Conservation (phyloP, 2,797 vertebrate species). For the Pseudopleuronectes americanus region DNA sequence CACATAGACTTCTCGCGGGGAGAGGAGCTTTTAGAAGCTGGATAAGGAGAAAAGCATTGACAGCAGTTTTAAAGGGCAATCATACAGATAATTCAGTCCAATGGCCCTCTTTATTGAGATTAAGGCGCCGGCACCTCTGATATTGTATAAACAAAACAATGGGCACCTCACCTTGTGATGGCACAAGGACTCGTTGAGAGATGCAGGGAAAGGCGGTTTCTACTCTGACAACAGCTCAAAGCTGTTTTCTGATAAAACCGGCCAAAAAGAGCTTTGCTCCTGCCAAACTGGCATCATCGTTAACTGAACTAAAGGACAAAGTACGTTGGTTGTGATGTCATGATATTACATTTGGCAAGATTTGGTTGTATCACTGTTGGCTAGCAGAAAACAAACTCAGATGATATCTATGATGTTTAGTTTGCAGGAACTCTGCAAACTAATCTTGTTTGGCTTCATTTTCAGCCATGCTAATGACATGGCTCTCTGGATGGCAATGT, state of each 20-base stretch:
- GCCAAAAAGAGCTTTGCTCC: slow-evolving; percentile 36
- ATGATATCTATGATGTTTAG: slow-evolving; percentile 12
- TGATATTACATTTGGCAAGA: slow-evolving; percentile 41
- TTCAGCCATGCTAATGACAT: slow-evolving; percentile 1
- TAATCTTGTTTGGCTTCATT: slow-evolving; percentile 21
- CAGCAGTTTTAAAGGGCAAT: slow-evolving; percentile 82
- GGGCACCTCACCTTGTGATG: slow-evolving; percentile 63
- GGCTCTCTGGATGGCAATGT: neutral
- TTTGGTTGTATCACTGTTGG: slow-evolving; percentile 29
- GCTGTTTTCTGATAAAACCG: slow-evolving; percentile 44
- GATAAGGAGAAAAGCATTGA: slow-evolving; percentile 80
- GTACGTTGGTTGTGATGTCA: slow-evolving; percentile 47
- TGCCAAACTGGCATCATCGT: slow-evolving; percentile 46
- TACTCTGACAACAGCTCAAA: slow-evolving; percentile 49
- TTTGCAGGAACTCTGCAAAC: slow-evolving; percentile 40
- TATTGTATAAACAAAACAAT: slow-evolving; percentile 81
- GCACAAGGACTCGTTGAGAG: slow-evolving; percentile 60
- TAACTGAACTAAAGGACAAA: slow-evolving; percentile 30
- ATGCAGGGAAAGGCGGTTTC: slow-evolving; percentile 49
- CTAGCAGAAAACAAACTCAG: slow-evolving; percentile 15
- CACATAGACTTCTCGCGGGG: slow-evolving; percentile 73
- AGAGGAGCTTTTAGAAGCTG: slow-evolving; percentile 74
- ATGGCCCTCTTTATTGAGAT: slow-evolving; percentile 79
- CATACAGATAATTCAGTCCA: slow-evolving; percentile 81
- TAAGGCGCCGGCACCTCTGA: slow-evolving; percentile 69